A percentile compares a stretch with the other conserved stretches of the same genome.
Evolutionary conservation across 1,140 invertebrate species (phyloP).

Genomic region (Drosophila micromelanica): DNA sequence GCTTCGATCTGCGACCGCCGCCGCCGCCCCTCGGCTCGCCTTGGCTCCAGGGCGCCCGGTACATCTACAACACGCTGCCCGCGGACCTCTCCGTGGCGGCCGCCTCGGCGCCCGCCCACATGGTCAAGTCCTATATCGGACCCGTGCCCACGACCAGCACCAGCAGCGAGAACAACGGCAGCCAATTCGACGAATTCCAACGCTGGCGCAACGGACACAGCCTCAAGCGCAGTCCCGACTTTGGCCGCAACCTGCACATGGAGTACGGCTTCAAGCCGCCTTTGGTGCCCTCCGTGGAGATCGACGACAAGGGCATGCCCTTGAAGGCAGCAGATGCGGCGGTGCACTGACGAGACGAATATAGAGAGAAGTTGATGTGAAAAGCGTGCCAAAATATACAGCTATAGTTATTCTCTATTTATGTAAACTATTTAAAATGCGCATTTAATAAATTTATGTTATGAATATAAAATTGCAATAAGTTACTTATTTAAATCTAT

Average conservation of each 20-base stretch:
- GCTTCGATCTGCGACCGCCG: slow-evolving; percentile 71
- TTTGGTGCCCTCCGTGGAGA: slow-evolving; percentile 91
- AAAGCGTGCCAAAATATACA: slow-evolving; percentile 79
- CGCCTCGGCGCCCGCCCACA: slow-evolving; percentile 52
- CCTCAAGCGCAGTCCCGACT: slow-evolving; percentile 85
- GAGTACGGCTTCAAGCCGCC: slow-evolving; percentile 93
- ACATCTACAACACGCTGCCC: slow-evolving; percentile 77
- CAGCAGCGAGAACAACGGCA: slow-evolving; percentile 23
- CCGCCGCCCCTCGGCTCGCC: slow-evolving; percentile 66
- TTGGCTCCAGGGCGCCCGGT: slow-evolving; percentile 72
- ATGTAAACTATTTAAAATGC: slow-evolving; percentile 58
- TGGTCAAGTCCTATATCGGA: slow-evolving; percentile 65
- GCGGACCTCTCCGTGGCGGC: slow-evolving; percentile 61
- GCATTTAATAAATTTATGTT: slow-evolving; percentile 63
- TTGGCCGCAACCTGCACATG: slow-evolving; percentile 88
- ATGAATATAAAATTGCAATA: no score
- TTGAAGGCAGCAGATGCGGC: slow-evolving; percentile 78
- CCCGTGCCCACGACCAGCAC: slow-evolving; percentile 75
- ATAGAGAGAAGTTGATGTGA: not conserved
- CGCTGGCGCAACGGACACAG: slow-evolving; percentile 83
- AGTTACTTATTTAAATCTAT: no score
- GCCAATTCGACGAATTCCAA: slow-evolving; percentile 84
- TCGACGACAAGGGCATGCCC: slow-evolving; percentile 89
- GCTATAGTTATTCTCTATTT: slow-evolving; percentile 69
- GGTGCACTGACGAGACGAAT: slow-evolving; percentile 25